A percentile compares a stretch with the other conserved stretches of the same genome.
Conservation (phyloP, 1,140 invertebrate genomes). For the Drosophila parvula region DNA sequence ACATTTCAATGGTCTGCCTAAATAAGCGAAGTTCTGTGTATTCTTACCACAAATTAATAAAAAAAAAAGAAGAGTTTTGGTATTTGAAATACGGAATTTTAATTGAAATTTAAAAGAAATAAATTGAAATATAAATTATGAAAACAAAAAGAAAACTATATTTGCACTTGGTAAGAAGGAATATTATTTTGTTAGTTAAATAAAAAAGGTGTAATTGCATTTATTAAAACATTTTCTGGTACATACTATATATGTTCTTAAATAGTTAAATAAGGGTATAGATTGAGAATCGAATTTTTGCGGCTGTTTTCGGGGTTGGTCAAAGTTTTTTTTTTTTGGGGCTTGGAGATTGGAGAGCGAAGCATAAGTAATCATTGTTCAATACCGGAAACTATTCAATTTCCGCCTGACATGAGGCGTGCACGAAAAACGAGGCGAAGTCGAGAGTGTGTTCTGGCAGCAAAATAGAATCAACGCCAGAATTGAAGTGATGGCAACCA, state of each 20-base stretch:
- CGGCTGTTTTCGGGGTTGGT: constrained; percentile 17
- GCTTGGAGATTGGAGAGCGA: constrained; percentile 5
- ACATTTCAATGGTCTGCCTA: background rate
- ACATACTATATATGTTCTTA: background rate
- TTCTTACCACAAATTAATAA: constrained; percentile 1
- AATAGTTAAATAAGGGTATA: constrained; percentile 1
- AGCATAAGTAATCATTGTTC: constrained; percentile 77
- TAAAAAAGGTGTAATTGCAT: background rate
- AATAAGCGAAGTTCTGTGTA: background rate
- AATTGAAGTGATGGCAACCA: constrained; percentile 10
- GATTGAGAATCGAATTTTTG: constrained; percentile 24
- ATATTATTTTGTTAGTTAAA: too few species aligned
- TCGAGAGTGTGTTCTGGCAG: constrained; percentile 4
- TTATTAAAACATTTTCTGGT: background rate
- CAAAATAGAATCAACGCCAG: constrained; percentile 32
- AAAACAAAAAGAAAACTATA: too few species aligned
- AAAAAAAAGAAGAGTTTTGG: too few species aligned
- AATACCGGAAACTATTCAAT: constrained; percentile 83
- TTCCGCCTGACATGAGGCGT: constrained; percentile 77
- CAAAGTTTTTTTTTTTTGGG: constrained; percentile 45
- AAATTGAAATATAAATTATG: too few species aligned
- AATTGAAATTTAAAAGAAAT: background rate
- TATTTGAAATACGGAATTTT: background rate
- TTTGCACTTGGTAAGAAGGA: background rate
- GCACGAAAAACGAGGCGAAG: constrained; percentile 44